Evolutionary conservation across 1,140 invertebrate genomes (phyloP).

Genomic region (Pseudomyrmex flavicornis): DNA sequence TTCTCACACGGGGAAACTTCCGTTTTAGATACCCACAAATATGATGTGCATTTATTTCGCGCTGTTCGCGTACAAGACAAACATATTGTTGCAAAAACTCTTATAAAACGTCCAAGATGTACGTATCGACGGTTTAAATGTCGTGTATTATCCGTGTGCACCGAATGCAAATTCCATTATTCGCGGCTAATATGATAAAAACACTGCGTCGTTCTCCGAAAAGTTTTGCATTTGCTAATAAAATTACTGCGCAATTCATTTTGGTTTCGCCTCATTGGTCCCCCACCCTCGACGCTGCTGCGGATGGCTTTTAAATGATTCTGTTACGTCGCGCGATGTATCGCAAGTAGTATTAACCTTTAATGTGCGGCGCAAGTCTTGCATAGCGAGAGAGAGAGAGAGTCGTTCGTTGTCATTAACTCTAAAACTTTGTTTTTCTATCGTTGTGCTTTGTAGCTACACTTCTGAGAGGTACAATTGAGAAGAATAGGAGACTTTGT

Average conservation of each 20-base stretch:
- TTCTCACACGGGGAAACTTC: neutral
- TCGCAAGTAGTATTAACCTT: constrained; percentile 5
- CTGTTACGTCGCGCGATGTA: neutral
- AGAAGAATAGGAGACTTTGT: too few relatives aligned
- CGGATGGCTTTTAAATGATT: constrained; percentile 19
- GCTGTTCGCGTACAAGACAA: neutral
- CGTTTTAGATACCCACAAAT: neutral
- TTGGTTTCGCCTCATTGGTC: constrained; percentile 3
- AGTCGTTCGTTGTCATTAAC: neutral
- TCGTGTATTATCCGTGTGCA: neutral
- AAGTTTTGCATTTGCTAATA: constrained; percentile 21
- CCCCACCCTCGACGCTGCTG: neutral
- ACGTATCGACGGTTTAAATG: neutral
- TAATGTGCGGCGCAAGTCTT: neutral
- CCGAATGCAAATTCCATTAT: constrained; percentile 7
- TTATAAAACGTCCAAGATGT: too few relatives aligned
- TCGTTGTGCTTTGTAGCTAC: too few relatives aligned
- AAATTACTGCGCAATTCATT: constrained; percentile 33
- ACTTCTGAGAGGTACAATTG: too few relatives aligned
- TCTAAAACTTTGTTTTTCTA: constrained; percentile 1
- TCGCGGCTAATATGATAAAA: constrained; percentile 1
- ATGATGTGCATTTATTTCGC: neutral
- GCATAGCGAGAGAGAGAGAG: neutral
- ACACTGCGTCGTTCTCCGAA: neutral
- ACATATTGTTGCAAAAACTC: neutral